Conservation (phyloP, 2,797 vertebrate genomes). For the Capromys pilorides region DNA sequence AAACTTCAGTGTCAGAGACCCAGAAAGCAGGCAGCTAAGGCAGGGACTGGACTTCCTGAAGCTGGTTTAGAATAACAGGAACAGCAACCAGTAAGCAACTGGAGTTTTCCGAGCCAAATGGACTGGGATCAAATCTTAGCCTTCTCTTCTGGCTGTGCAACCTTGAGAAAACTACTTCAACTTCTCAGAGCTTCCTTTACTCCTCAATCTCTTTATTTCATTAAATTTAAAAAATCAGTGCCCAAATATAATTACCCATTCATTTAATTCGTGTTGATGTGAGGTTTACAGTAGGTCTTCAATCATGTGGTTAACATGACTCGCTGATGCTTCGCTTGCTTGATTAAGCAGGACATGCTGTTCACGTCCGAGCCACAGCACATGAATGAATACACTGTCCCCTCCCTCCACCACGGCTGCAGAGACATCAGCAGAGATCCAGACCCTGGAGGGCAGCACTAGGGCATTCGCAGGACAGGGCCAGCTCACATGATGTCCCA, state of each 20-base stretch:
- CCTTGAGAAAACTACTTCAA: neutral
- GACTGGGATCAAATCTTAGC: neutral
- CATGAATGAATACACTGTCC: neutral
- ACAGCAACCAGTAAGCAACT: neutral
- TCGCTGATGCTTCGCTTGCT: neutral
- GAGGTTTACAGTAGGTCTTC: neutral
- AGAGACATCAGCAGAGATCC: neutral
- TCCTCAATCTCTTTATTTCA: conserved; percentile 9
- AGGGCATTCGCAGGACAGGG: neutral
- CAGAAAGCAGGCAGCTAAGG: neutral
- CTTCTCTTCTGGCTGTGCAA: neutral
- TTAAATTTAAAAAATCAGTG: conserved; percentile 34
- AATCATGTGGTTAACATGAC: neutral
- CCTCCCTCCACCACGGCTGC: neutral
- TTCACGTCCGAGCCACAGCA: neutral
- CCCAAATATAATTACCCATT: neutral
- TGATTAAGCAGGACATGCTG: neutral
- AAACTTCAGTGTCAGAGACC: neutral
- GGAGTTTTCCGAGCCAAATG: neutral
- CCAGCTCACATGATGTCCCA: neutral
- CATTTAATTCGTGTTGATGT: neutral
- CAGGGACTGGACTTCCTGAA: neutral
- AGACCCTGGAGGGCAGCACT: neutral
- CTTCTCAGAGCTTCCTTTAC: neutral
- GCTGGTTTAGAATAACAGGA: neutral